Percentiles rank a stretch among this genome's conserved stretches.
These are phyloP conservation scores for Temnothorax ravouxi DNA, from an alignment of 2,888 invertebrate species.

Conservation along the genomic window DNA sequence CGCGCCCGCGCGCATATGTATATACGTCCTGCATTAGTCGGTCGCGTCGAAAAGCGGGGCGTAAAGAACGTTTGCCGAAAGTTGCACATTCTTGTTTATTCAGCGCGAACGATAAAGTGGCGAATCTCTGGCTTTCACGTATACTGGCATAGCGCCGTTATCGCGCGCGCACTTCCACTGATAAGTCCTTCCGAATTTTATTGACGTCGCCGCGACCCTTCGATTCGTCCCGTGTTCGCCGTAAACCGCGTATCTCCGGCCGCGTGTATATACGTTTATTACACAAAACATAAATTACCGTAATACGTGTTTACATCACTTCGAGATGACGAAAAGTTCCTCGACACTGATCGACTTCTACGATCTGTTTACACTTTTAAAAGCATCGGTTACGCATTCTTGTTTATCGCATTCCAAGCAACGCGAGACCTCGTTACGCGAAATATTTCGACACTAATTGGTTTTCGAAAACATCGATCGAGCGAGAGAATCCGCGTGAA, in stretches of 20 bases:
- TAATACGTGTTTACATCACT: background rate
- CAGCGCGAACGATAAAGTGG: constrained; percentile 67
- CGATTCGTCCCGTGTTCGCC: constrained; percentile 5
- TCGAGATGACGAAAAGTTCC: background rate
- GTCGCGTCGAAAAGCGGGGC: background rate
- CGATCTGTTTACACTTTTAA: background rate
- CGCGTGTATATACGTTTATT: background rate
- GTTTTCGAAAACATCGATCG: background rate
- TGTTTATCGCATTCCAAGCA: background rate
- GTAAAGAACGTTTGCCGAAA: constrained; percentile 33
- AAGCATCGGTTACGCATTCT: too few species aligned
- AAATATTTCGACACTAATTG: background rate
- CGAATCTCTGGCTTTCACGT: constrained; percentile 61
- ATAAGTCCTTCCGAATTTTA: constrained; percentile 71
- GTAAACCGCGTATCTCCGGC: background rate
- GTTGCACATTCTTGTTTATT: constrained; percentile 76
- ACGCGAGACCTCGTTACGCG: background rate
- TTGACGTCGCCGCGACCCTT: constrained; percentile 55
- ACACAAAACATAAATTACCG: background rate
- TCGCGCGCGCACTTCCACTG: constrained; percentile 66
- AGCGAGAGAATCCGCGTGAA: background rate
- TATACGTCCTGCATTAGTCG: background rate
- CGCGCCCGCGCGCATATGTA: background rate
- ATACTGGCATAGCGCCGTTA: constrained; percentile 63
- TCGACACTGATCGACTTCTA: background rate